Evolutionary conservation across 2,888 invertebrate species (phyloP).

Genomic region (Pristionchus exspectatus): DNA sequence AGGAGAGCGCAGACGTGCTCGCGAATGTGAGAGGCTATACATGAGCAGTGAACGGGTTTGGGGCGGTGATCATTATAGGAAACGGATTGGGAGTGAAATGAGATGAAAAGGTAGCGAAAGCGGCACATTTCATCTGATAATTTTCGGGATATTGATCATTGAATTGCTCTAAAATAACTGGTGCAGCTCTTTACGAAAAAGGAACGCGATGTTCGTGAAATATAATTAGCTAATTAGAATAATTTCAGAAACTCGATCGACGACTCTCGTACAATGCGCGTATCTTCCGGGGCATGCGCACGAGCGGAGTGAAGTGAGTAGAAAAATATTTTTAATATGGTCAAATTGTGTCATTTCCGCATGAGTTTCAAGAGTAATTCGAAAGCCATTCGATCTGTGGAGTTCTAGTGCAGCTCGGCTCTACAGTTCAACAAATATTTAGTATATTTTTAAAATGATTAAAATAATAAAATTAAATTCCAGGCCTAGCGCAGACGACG

Average conservation of each 20-base stretch:
- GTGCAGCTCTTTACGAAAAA: too few species aligned
- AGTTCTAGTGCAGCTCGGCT: neutral
- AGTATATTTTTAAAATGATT: neutral
- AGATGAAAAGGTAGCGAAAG: neutral
- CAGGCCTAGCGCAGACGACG: constrained; percentile 22
- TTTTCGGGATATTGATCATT: too few species aligned
- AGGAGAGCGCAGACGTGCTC: neutral
- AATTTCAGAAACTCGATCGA: constrained; percentile 27
- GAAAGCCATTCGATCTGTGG: neutral
- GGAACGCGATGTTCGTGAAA: too few species aligned
- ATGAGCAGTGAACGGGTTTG: constrained; percentile 8
- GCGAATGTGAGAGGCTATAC: constrained; percentile 8
- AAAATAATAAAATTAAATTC: neutral
- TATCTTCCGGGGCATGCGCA: constrained; percentile 33
- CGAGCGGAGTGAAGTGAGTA: constrained; percentile 43
- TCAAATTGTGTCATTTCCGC: too few species aligned
- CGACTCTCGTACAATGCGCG: constrained; percentile 38
- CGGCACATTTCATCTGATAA: neutral
- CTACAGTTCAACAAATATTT: neutral
- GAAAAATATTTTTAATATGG: too few species aligned
- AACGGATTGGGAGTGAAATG: neutral
- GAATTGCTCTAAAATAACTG: too few species aligned
- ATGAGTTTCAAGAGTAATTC: neutral
- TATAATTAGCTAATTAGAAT: neutral
- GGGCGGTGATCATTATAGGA: neutral